A percentile compares a stretch with the other conserved stretches of the same genome.
Conservation (phyloP, 2,113 vertebrate genomes). For the Platycercus adscitus region DNA sequence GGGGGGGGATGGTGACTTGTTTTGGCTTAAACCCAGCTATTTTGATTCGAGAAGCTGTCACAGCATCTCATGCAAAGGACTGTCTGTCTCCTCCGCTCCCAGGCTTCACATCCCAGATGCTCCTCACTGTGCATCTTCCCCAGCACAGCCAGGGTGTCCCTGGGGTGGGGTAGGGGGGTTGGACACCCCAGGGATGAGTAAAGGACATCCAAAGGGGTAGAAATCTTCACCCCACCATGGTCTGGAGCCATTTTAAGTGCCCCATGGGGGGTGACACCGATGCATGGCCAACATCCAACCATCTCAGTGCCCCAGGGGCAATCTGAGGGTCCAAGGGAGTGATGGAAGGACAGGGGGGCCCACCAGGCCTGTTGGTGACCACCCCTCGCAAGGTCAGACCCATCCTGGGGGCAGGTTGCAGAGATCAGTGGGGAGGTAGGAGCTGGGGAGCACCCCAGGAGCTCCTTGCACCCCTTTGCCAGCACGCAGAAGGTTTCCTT, state of each 20-base stretch:
- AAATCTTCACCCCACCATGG: neutral
- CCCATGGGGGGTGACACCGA: neutral
- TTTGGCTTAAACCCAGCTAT: neutral
- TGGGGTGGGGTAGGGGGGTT: too few relatives aligned
- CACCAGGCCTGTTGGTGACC: too few relatives aligned
- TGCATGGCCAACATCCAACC: accelerated
- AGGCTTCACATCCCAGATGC: accelerated
- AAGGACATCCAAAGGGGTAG: accelerated
- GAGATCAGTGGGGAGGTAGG: neutral
- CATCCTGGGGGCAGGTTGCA: neutral
- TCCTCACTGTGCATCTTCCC: accelerated
- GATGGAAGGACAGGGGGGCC: neutral
- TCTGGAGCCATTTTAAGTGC: neutral
- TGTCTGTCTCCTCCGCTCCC: accelerated
- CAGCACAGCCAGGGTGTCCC: neutral
- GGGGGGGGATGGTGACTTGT: accelerated
- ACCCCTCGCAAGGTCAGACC: neutral
- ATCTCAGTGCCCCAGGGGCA: accelerated
- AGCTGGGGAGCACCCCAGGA: neutral
- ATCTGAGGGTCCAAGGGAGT: neutral
- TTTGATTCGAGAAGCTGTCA: neutral
- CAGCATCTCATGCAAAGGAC: neutral
- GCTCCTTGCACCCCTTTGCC: neutral
- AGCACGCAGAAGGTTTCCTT: neutral
- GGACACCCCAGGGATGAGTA: neutral